Evolutionary conservation across 1,140 invertebrate species (phyloP), one percentile per base, ranked within the genome.

Genomic region (Drosophila aff.): DNA sequence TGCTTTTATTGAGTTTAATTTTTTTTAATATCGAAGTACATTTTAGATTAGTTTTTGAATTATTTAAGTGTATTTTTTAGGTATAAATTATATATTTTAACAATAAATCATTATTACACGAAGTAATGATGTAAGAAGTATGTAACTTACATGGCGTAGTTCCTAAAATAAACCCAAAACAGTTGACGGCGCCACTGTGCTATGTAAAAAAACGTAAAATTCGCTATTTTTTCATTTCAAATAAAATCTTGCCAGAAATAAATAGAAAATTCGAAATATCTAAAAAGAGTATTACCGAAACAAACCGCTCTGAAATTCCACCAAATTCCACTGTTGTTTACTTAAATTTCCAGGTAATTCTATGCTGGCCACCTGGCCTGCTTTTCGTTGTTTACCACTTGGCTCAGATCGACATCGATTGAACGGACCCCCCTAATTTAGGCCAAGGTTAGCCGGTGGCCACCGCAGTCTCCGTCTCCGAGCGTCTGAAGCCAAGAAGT

Each of bases 391-490:
- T 44, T 80, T 79, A 55, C 67, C 15, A 11, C 36, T 43, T 44
- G 10, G 44, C 26, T 57, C 11, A 55, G 63, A 75, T 41, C 63
- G 46, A 43, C 31, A 26, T 41, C 21, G 11, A 31, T 49, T 31
- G 3, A 41, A 31, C 41, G 43, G 59, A 62, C 43, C 52, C 50
- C 47, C 40, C 26, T 40, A 58, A 86, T 89, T 83, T 83, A 61
- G 83, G 83, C 83, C 83, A 87, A 87, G 83, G 83, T 81, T 81
- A 81, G 71, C 71, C 36, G 53, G 44, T 73, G 67, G 69, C 53
- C 69, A 73, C 43, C 43, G 11, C 44, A 50, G 65, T 31, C 67
- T 72, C 53, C 28, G 53, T 26, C 57, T 21, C 66, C 23, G 21
- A 46, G 63, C 31, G 21, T 38, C 53, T 9, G 33, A 16, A 38